Conservation (phyloP, 1,140 invertebrate species). For the Drosophila bocki region DNA sequence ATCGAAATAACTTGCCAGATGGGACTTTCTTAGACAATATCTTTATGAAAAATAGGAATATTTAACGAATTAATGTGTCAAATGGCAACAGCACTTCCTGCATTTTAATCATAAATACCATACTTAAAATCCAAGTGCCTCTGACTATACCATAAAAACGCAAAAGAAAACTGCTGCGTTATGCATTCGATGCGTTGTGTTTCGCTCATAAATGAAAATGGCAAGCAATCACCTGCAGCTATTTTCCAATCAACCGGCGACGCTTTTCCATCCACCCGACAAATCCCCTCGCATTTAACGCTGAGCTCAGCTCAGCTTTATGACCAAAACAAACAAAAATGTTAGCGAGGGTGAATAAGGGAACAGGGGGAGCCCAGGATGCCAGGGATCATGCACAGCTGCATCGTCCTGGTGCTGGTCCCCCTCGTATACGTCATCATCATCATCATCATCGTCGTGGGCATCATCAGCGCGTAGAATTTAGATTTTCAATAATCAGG, state of each 20-base stretch:
- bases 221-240: constrained; percentile 75
- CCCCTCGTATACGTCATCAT: constrained; percentile 32
- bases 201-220: constrained; percentile 74
- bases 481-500: constrained; percentile 84
- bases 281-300: constrained; percentile 59
- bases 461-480: constrained; percentile 56
- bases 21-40: too few relatives aligned
- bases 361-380: background rate
- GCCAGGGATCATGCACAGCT: constrained; percentile 30
- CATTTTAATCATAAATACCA: constrained; percentile 3
- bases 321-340: constrained; percentile 58
- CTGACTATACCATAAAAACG: constrained; percentile 10
- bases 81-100: background rate
- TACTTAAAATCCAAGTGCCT: background rate
- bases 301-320: constrained; percentile 70
- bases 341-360: background rate
- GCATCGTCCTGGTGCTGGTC: constrained; percentile 30
- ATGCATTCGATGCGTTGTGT: constrained; percentile 26
- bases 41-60: background rate
- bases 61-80: too few relatives aligned
- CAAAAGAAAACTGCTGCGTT: constrained; percentile 20
- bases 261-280: constrained; percentile 46
- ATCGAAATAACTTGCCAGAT: background rate
- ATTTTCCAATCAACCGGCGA: constrained; percentile 76
- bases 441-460: constrained; percentile 35